Evolutionary conservation across 2,888 invertebrate species (phyloP), one percentile per base, ranked within the genome.

Genomic region (Caenorhabditis sinica): DNA sequence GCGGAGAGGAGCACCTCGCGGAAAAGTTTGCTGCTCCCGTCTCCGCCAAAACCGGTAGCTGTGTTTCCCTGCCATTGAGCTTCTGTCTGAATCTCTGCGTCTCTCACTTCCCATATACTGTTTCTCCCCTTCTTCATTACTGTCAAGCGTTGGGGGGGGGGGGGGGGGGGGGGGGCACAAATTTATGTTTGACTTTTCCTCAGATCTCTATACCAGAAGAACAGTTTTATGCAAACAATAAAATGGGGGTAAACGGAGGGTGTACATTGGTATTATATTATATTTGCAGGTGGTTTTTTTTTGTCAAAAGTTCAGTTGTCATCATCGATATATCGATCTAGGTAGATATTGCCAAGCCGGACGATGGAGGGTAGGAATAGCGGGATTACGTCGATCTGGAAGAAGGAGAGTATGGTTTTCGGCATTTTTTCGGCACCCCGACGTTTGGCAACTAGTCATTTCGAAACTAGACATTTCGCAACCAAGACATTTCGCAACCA

Each of bases 301-400:
- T n/a, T 30, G 25, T 30, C 56, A 60, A 58, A 30, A 36, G 63
- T 51, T 68, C 60, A 75, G 36, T 80, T 45, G n/a, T 45, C n/a
- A 73, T 86, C 85, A 43, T 85, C 83, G 2, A 86, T 71, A 43
- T 86, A 82, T 75, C 87, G 75, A 71, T 89, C 89, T 45, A 89
- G 79, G 51, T 87, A 89, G 68, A 89, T 86, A 28, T 84, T 86
- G 2, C 89, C 89, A 20, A 89, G 72, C 53, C 77, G 71, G 23
- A 87, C 82, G 20, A 87, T 85, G 2, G 79, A 72, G 11, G 89
- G 89, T 20, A 89, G 72, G 53, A 87, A 87, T 5, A 88, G 58
- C 1, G 89, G 89, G 5, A 89, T 77, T 23, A 89, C 79, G 40
- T 87, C 87, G 30, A 89, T 66, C 85, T 88, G 77, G 25, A 75